Base-by-base conservation (phyloP, 2,888 invertebrate genomes). In the Scaeva pyrastri region DNA sequence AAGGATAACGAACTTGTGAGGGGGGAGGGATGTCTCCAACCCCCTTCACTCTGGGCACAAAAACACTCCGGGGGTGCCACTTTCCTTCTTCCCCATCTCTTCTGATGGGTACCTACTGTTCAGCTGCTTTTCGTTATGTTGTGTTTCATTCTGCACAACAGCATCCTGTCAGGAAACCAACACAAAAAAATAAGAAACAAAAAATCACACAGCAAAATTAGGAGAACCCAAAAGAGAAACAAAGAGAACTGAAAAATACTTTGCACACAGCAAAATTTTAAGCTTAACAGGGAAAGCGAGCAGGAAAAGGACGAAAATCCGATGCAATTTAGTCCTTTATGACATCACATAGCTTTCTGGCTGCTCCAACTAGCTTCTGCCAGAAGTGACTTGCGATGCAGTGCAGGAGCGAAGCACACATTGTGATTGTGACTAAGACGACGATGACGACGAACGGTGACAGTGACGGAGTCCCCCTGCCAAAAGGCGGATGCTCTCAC, bases 1-100 rank as follows among this genome's bases (percentile, higher is more conserved):
- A 82, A 66, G 82, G 66, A 77, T 82, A 77, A 82, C 82, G 77
- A 82, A 82, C 82, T 72, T 71, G n/a, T n/a, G n/a, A n/a, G n/a
- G n/a, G n/a, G n/a, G n/a, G n/a, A n/a, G 71, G 64, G 50, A 41
- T 21, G 52, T 3, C 23, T 39, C 21, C 41, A 1, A 2, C 7
- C n/a, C n/a, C 8, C 0, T 14, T 31, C 39, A 3, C 36, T 48
- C 5, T 14, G 45, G 48, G 16, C 45, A 48, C n/a, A n/a, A n/a
- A 73, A 58, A 60, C 62, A 45, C 76, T 55, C 60, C 72, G 77
- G 82, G 45, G 68, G 12, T 73, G 36, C 55, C 26, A 64, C 48
- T 66, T 68, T 73, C 55, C 36, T 48, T 58, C 56, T 50, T 58
- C 71, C 41, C 14, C 31, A 31, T 31, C 31, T 31, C 31, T n/a